Evolutionary conservation across 2,797 vertebrate genomes (phyloP).

Genomic region (Chelonia mydas): DNA sequence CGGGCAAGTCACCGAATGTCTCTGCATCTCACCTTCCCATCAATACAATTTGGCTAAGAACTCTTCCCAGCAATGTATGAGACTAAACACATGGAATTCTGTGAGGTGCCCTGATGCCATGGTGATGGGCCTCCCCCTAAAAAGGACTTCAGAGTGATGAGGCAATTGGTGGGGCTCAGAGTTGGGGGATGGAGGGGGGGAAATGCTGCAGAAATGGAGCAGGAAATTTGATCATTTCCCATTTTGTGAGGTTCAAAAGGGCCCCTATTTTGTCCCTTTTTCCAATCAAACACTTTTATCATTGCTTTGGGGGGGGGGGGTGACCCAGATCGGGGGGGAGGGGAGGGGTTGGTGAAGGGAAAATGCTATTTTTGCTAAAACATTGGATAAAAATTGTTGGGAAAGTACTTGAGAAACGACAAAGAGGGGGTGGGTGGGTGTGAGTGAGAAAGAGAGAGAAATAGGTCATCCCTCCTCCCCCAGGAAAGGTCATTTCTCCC

Average conservation of each 20-base stretch:
- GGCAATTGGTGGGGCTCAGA: not conserved
- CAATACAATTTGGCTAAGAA: not conserved
- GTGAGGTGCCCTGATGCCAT: not conserved
- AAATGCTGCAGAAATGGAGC: not conserved
- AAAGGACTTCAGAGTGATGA: not conserved
- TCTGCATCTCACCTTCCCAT: not conserved
- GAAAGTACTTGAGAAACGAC: not conserved
- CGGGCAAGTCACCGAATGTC: too few species aligned
- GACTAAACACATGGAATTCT: not conserved
- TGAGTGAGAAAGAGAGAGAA: not conserved
- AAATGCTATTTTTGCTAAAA: not conserved
- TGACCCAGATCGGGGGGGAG: not conserved
- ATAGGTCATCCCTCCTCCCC: not conserved
- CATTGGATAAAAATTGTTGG: not conserved
- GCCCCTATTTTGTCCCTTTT: not conserved
- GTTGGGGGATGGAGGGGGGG: not conserved
- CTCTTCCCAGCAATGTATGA: not conserved
- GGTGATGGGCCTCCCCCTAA: not conserved
- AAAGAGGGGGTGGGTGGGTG: rapidly evolving
- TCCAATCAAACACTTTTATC: not conserved
- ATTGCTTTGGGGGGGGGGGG: not conserved
- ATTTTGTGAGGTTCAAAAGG: not conserved
- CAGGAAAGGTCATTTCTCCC: not conserved
- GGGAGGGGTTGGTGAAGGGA: not conserved
- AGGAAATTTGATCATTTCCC: not conserved